Base-by-base conservation (phyloP, 2,888 invertebrate genomes). In the Rhingia campestris region DNA sequence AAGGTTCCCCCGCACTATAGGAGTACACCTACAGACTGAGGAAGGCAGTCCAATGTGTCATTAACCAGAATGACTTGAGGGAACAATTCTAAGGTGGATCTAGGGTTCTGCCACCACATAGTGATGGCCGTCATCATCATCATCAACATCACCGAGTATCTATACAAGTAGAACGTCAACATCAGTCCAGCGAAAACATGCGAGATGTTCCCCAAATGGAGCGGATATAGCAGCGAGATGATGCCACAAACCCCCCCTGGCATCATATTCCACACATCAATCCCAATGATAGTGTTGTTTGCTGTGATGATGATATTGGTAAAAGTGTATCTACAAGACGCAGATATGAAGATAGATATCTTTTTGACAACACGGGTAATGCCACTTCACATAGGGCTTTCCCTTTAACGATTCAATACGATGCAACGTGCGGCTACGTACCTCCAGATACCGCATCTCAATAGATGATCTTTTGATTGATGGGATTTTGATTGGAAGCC, bases 381-480 rank as follows among this genome's bases (percentile, higher is more conserved):
- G 64, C 30, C 53, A 75, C 73, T 73, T 47, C 14, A 54, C 14
- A 56, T 45, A 69, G 67, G 61, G 74, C 67, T 47, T 54, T 54
- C 32, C 43, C 45, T 47, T 12, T 22, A 22, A 22, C 22, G 22
- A 22, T 22, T 22, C 22, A 22, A 22, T 22, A 22, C 22, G 22
- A 22, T 30, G 22, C 32, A 51, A 53, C 43, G 49, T 12, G 3
- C 35, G n/a, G 59, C 53, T 32, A 53, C 41, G 61, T 32, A 56
- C 41, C 49, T 2, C 47, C 69, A 47, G 43, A 30, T 22, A 12
- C 43, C 47, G 35, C 33, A 58, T 75, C 81, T 69, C 75, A 70
- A 75, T 81, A 82, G 73, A 77, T 51, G 64, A 61, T 67, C 35
- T 56, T 77, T 74, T 77, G 82, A 82, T 82, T 82, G 82, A 82